phyloP scores from a whole-genome alignment of 2,797 vertebrate species.

The Macroramphosus scolopax region DNA sequence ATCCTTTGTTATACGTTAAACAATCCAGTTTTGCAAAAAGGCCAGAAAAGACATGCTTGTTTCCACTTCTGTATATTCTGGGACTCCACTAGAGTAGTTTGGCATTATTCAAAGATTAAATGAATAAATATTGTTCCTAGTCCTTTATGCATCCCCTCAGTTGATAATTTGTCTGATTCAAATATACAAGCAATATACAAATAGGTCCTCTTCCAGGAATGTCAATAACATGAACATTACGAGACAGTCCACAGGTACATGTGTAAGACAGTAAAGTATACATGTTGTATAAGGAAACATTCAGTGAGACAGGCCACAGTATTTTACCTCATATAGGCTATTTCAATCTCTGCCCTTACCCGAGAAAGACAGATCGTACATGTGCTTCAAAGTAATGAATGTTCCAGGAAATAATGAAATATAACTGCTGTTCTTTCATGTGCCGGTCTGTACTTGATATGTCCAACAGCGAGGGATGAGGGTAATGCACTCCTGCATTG shows the following conservation, averaged over 20 bases:
- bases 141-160: too few relatives aligned
- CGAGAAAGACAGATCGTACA: conserved; percentile 25
- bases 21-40: too few relatives aligned
- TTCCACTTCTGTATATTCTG: too few relatives aligned
- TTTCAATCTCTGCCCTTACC: not conserved
- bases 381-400: not conserved
- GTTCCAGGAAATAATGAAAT: conserved; percentile 33
- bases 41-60: too few relatives aligned
- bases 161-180: too few relatives aligned
- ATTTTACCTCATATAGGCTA: too few relatives aligned
- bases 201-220: not conserved
- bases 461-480: conserved; percentile 36
- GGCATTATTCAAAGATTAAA: too few relatives aligned
- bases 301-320: not conserved
- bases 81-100: too few relatives aligned
- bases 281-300: not conserved
- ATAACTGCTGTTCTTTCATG: conserved; percentile 33
- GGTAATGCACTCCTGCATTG: conserved; percentile 42
- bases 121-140: too few relatives aligned
- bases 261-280: not conserved
- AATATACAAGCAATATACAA: too few relatives aligned
- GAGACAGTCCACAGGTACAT: not conserved
- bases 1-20: too few relatives aligned
- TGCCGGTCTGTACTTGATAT: conserved; percentile 28
- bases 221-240: too few relatives aligned